Evolutionary conservation across 2,797 vertebrate species (phyloP), one percentile per base, ranked within the genome.

Genomic region (Pipistrellus kuhlii): DNA sequence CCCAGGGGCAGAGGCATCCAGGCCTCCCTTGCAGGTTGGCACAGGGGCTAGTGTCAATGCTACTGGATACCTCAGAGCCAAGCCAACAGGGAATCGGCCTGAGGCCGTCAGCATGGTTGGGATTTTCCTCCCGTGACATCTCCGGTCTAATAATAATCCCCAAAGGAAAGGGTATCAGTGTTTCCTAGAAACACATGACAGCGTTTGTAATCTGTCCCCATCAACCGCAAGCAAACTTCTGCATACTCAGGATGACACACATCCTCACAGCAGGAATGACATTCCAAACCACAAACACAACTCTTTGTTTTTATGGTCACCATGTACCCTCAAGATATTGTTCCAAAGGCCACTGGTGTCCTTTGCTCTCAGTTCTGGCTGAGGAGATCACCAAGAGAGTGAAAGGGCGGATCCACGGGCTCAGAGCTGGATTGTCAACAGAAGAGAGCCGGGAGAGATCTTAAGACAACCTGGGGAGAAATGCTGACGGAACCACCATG

Each of bases 121-220:
- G 35, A 62, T 57, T 94, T 92, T 84, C 85, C 83, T 89, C 80
- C 76, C 41, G 17, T 62, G 93, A 90, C 68, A 90, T 95, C 81
- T 91, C 41, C 88, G 57, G 57, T 94, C 93, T 96, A 97, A 97
- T 92, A 97, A 96, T 95, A 95, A 93, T 55, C 80, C 59, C 59
- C 82, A 35, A 85, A 90, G 71, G 84, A 84, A 85, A 83, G 48
- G 20, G 72, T 95, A 91, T 95, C 92, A 83, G 88, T 59, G 15
- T 94, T 96, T 95, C 75, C 96, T 97, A 85, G 93, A 95, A 95
- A 93, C 92, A 95, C 78, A 85, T 44, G 87, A 66, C 15, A 0
- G 41, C 32, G 66, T 90, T 87, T 78, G 57, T 95, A 62, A 94
- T 97, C 90, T 92, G 83, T 69, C 92, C 88, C 85, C 76, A 30